phyloP scores from a whole-genome alignment of 2,888 invertebrate species.

The Drosophila fulvimacula region DNA sequence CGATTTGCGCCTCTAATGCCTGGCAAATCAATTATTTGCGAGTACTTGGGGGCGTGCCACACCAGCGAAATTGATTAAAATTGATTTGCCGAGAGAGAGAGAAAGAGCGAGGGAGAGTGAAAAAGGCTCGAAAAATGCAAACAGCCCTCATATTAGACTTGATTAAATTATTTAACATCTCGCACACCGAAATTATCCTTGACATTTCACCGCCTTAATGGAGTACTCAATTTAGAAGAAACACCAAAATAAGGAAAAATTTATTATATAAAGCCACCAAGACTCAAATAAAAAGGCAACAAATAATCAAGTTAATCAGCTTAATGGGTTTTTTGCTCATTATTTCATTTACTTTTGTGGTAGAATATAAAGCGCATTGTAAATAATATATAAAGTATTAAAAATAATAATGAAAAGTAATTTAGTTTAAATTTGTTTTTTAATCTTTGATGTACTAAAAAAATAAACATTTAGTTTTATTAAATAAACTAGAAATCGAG shows the following conservation, averaged over 20 bases:
- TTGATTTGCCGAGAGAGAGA: conserved; percentile 54
- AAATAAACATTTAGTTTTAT: not conserved
- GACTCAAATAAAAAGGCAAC: not conserved
- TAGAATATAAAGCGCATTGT: not conserved
- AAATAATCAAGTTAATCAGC: conserved; percentile 21
- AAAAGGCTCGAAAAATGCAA: conserved; percentile 47
- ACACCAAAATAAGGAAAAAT: not conserved
- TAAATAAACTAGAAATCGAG: too few species aligned
- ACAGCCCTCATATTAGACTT: conserved; percentile 38
- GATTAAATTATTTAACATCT: conserved; percentile 44
- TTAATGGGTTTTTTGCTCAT: not conserved
- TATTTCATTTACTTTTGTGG: not conserved
- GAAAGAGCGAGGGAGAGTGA: not conserved
- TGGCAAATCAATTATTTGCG: conserved; percentile 75
- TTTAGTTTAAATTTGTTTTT: too few species aligned
- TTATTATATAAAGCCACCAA: conserved; percentile 1
- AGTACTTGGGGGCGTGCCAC: conserved; percentile 50
- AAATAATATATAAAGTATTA: not conserved
- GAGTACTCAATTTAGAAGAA: conserved; percentile 3
- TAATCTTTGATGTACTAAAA: too few species aligned
- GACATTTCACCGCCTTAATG: conserved; percentile 16
- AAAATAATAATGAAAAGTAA: not conserved
- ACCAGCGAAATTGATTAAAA: conserved; percentile 75
- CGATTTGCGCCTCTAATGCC: conserved; percentile 75
- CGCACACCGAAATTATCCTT: conserved; percentile 7